A percentile compares a stretch with the other conserved stretches of the same genome.
These are phyloP conservation scores for Euthynnus affinis DNA, from an alignment of 2,797 vertebrate species.

Conservation along the genomic window DNA sequence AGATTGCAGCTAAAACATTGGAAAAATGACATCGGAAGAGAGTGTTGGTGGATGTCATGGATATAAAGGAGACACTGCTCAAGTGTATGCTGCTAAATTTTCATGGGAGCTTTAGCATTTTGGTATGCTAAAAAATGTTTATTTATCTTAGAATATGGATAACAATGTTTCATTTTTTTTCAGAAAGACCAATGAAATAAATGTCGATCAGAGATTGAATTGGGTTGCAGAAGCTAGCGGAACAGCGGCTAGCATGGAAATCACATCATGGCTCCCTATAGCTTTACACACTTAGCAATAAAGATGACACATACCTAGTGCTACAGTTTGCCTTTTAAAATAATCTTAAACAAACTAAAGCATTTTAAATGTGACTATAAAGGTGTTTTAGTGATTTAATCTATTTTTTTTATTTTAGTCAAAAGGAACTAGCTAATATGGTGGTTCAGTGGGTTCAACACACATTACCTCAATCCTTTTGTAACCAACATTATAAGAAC, in stretches of 20 bases:
- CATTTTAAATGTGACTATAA: too few relatives aligned
- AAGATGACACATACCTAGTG: not conserved
- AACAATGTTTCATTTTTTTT: too few relatives aligned
- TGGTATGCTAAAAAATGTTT: not conserved
- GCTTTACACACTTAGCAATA: not conserved
- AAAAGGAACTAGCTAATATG: not conserved
- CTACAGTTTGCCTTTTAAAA: not conserved
- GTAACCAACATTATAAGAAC: not conserved
- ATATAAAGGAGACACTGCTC: not conserved
- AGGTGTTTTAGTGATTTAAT: too few relatives aligned
- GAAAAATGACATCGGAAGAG: not conserved
- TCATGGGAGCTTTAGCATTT: not conserved
- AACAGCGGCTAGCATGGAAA: too few relatives aligned
- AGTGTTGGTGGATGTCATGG: not conserved
- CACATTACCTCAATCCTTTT: not conserved
- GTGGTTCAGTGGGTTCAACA: not conserved
- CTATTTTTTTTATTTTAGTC: too few relatives aligned
- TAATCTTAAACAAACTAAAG: not conserved
- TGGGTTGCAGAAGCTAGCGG: too few relatives aligned
- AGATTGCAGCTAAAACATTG: not conserved
- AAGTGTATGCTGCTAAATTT: not conserved
- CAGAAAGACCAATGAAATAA: too few relatives aligned
- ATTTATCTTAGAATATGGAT: not conserved
- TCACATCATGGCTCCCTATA: not conserved
- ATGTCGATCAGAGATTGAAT: too few relatives aligned